A percentile compares a stretch with the other conserved stretches of the same genome.
Conservation (phyloP, 1,140 invertebrate species). For the Drosophila bocqueti region DNA sequence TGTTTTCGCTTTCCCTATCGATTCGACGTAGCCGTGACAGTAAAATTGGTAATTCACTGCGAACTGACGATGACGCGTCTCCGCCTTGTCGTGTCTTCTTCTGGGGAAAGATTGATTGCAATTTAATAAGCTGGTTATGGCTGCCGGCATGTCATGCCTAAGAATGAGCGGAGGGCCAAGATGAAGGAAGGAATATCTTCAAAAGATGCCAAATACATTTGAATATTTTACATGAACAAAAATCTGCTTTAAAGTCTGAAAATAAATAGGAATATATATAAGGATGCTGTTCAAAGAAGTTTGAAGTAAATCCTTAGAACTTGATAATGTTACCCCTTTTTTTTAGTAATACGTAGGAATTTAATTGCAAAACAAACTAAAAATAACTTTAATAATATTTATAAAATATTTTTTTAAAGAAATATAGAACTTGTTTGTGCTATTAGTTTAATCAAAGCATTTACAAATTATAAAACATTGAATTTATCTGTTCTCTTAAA, state of each 20-base stretch:
- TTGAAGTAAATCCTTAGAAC: background rate
- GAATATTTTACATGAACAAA: background rate
- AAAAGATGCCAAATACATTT: background rate
- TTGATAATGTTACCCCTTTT: too few relatives aligned
- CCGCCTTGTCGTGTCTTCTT: slow-evolving; percentile 10
- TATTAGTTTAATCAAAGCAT: background rate
- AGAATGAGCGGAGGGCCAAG: background rate
- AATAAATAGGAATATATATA: background rate
- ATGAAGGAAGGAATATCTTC: background rate
- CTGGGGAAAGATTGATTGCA: slow-evolving; percentile 45
- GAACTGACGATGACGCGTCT: slow-evolving; percentile 22
- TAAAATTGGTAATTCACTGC: slow-evolving; percentile 41
- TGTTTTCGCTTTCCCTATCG: slow-evolving; percentile 50
- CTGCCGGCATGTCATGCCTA: background rate
- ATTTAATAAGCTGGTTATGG: slow-evolving; percentile 50
- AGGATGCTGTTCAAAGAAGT: background rate
- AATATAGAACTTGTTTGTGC: too few relatives aligned
- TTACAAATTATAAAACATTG: background rate
- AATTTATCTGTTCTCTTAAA: background rate
- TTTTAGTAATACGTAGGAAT: background rate
- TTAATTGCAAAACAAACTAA: background rate
- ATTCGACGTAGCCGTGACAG: slow-evolving; percentile 33
- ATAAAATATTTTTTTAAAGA: too few relatives aligned
- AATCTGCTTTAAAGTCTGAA: background rate
- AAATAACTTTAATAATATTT: too few relatives aligned